phyloP scores from a whole-genome alignment of 64 coral and sea anemone species.

The Actinia equina region DNA sequence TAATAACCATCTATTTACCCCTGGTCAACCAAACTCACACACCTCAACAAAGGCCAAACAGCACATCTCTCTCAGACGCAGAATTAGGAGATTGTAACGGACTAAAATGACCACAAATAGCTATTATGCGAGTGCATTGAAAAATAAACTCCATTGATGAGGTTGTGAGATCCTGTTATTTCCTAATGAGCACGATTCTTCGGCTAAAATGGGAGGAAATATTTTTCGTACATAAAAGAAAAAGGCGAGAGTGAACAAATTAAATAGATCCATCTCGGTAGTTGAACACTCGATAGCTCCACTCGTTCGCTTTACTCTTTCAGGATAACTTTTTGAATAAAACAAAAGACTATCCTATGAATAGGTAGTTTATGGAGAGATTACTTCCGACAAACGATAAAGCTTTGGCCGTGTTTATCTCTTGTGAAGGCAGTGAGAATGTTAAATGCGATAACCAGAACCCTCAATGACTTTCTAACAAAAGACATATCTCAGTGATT shows the following conservation, averaged over 20 bases:
- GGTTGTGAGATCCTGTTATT: background rate
- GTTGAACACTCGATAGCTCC: background rate
- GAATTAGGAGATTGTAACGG: constrained; percentile 17
- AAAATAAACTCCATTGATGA: constrained; percentile 12
- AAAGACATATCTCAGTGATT: constrained; percentile 23
- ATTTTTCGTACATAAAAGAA: background rate
- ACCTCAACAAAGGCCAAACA: constrained; percentile 36
- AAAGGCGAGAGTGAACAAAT: background rate
- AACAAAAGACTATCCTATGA: constrained; percentile 13
- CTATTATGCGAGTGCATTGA: background rate
- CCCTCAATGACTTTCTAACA: constrained; percentile 4
- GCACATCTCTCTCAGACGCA: constrained; percentile 4
- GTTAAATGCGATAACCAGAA: constrained; percentile 9
- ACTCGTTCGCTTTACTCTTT: background rate
- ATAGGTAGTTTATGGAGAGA: constrained; percentile 22
- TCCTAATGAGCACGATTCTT: background rate
- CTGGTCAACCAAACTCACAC: constrained; percentile 51
- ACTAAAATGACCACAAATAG: constrained; percentile 10
- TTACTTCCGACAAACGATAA: constrained; percentile 6
- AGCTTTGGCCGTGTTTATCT: constrained; percentile 2
- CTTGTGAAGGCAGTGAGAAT: constrained; percentile 7
- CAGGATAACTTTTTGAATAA: constrained; percentile 7
- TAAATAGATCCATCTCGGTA: background rate
- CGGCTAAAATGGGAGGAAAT: background rate
- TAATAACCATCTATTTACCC: constrained; percentile 54